Conservation (phyloP, 2,113 vertebrate species). For the Cephalopterus ornatus region DNA sequence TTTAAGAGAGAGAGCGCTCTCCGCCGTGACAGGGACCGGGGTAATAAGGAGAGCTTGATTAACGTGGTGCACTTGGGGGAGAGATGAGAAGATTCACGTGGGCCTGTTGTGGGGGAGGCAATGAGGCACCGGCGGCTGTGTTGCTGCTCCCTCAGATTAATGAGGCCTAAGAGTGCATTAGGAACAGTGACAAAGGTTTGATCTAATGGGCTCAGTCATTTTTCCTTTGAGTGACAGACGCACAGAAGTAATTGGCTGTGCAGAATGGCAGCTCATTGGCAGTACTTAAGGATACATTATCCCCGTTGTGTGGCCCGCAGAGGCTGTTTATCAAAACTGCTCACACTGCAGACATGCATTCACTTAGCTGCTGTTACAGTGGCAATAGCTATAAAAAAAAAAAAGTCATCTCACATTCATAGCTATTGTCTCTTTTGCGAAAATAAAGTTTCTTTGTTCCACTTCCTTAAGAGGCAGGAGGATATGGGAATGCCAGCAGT, state of each 20-base stretch:
- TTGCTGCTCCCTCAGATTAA: slow-evolving; percentile 85
- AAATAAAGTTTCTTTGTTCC: slow-evolving; percentile 77
- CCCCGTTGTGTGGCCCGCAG: slow-evolving; percentile 85
- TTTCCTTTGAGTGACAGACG: slow-evolving; percentile 89
- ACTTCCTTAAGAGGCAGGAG: slow-evolving; percentile 38
- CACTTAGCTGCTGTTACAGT: slow-evolving; percentile 77
- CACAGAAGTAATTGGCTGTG: slow-evolving; percentile 88
- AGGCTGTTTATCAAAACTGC: slow-evolving; percentile 88
- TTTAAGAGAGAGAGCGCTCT: slow-evolving; percentile 83
- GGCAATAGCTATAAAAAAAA: slow-evolving; percentile 70
- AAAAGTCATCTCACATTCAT: slow-evolving; percentile 33
- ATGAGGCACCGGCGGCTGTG: slow-evolving; percentile 77
- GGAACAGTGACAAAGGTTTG: slow-evolving; percentile 87
- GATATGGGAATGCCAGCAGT: background rate
- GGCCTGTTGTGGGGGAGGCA: slow-evolving; percentile 79
- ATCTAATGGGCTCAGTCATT: slow-evolving; percentile 89
- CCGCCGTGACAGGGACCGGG: slow-evolving; percentile 80
- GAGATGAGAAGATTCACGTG: slow-evolving; percentile 82
- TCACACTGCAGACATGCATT: slow-evolving; percentile 81
- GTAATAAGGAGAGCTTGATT: slow-evolving; percentile 89
- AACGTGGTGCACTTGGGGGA: slow-evolving; percentile 81
- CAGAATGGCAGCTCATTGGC: slow-evolving; percentile 88
- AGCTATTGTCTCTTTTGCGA: slow-evolving; percentile 49
- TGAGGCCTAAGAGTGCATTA: slow-evolving; percentile 87
- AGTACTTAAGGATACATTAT: slow-evolving; percentile 89